phyloP scores from a whole-genome alignment of 2,797 vertebrate genomes.

The Margarornis squamiger region DNA sequence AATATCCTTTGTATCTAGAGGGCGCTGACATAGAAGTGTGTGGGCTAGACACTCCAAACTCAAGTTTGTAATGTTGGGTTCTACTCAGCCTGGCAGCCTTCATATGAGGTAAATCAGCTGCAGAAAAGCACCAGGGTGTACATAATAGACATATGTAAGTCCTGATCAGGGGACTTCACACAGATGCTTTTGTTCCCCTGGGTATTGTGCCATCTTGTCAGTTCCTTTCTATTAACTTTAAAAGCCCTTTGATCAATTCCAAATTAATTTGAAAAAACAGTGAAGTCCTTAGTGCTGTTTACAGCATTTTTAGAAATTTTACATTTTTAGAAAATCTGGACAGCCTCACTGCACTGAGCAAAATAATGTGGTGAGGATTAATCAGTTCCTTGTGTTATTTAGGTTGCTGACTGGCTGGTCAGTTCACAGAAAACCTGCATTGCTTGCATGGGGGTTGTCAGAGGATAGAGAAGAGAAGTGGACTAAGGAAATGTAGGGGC shows the following conservation, averaged over 20 bases:
- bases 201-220: neutral
- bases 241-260: neutral
- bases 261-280: neutral
- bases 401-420: neutral
- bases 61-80: fast-evolving
- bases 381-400: neutral
- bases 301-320: neutral
- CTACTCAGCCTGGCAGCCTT: neutral
- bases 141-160: neutral
- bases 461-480: neutral
- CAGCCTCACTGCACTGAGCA: neutral
- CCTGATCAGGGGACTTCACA: neutral
- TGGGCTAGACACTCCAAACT: neutral
- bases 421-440: neutral
- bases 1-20: neutral
- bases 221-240: neutral
- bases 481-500: neutral
- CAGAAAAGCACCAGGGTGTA: neutral
- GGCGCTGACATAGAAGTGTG: neutral
- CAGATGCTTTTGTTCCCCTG: neutral
- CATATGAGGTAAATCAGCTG: neutral
- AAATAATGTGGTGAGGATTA: neutral
- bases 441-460: fast-evolving
- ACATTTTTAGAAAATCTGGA: neutral
- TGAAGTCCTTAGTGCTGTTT: neutral